A percentile compares a stretch with the other conserved stretches of the same genome.
Evolutionary conservation across 2,113 vertebrate genomes (phyloP).

Genomic region (Vombatus ursinus): DNA sequence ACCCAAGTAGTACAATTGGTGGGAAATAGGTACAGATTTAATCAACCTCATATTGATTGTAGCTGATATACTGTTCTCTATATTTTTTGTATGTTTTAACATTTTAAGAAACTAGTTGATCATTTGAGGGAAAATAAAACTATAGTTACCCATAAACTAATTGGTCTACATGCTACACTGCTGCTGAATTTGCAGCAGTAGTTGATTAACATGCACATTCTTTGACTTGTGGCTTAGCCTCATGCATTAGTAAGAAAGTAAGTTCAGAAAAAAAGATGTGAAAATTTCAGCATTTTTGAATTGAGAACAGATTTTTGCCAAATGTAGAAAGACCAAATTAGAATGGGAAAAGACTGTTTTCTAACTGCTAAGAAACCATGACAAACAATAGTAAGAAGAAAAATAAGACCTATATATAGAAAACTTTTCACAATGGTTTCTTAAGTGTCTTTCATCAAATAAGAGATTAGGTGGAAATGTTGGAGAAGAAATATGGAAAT

Average conservation of each 20-base stretch:
- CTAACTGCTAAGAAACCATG: constrained; percentile 5
- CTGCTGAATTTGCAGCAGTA: background rate
- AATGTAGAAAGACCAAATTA: background rate
- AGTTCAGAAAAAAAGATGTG: background rate
- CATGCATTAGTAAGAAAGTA: background rate
- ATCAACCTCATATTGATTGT: background rate
- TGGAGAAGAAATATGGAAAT: background rate
- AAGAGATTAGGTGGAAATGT: background rate
- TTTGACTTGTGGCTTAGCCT: background rate
- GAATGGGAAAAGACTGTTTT: background rate
- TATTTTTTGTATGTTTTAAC: background rate
- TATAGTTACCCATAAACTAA: background rate
- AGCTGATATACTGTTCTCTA: background rate
- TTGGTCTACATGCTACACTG: background rate
- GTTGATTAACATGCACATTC: background rate
- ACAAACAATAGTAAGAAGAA: background rate
- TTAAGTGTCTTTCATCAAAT: background rate
- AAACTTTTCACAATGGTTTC: background rate
- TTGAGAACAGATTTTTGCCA: background rate
- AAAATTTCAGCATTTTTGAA: background rate
- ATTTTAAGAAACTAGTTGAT: background rate
- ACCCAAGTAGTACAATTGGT: background rate
- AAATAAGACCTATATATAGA: constrained; percentile 5
- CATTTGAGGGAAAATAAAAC: background rate
- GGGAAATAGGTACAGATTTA: background rate